Evolutionary conservation across 2,113 vertebrate genomes (phyloP).

Genomic region (Gyps fulvus): DNA sequence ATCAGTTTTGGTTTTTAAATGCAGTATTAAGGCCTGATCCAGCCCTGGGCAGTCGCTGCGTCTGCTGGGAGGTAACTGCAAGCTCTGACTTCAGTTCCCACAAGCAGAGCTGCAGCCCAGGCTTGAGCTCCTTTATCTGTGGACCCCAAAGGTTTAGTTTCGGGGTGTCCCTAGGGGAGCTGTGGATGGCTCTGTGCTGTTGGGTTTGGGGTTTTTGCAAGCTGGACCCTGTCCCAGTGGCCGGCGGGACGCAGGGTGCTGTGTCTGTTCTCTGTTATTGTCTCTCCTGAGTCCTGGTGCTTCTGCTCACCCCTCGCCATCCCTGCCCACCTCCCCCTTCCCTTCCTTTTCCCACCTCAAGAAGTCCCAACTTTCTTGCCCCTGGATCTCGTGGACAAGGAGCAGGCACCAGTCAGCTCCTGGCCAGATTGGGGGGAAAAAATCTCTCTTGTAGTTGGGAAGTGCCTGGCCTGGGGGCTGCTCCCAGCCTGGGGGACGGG

Average conservation of each 20-base stretch:
- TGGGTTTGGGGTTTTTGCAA: background rate
- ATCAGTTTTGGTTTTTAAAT: background rate
- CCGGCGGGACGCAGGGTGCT: fast-evolving
- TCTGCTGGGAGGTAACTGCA: background rate
- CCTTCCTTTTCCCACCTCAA: background rate
- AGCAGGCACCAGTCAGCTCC: background rate
- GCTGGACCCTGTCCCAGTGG: fast-evolving
- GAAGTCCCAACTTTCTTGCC: background rate
- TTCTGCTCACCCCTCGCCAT: background rate
- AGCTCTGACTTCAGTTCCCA: background rate
- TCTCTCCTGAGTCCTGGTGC: background rate
- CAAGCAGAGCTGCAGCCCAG: background rate
- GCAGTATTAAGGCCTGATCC: background rate
- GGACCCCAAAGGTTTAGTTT: background rate
- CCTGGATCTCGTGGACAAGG: fast-evolving
- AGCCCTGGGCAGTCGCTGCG: background rate
- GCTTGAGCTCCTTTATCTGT: background rate
- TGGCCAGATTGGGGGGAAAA: background rate
- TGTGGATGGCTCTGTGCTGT: background rate
- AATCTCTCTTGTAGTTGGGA: background rate
- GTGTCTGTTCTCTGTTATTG: fast-evolving
- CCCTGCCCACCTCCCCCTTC: background rate
- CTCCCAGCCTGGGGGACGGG: fast-evolving
- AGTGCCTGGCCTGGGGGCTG: background rate
- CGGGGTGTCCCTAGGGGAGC: fast-evolving